These are phyloP conservation scores for Cephalopholis sonnerati DNA, from an alignment of 2,113 vertebrate species.

Conservation along the genomic window DNA sequence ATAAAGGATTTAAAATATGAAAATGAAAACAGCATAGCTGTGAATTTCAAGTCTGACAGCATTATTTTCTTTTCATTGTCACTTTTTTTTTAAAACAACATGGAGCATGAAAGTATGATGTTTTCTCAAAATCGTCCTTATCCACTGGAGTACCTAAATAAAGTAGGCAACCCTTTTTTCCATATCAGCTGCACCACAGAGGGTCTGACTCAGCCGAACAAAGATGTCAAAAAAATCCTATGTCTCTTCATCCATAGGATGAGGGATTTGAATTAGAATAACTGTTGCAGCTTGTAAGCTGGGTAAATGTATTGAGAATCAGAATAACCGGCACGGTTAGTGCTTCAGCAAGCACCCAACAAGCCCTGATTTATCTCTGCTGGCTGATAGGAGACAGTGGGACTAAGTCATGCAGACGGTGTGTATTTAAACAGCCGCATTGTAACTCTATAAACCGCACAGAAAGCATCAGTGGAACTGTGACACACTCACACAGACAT, in stretches of 20 bases:
- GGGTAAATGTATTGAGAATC: conserved; percentile 42
- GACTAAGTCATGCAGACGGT: conserved; percentile 61
- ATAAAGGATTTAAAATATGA: neutral
- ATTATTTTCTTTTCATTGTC: conserved; percentile 20
- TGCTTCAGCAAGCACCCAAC: conserved; percentile 56
- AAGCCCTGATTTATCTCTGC: conserved; percentile 73
- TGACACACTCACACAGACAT: neutral
- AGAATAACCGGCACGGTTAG: conserved; percentile 51
- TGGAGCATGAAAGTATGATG: neutral
- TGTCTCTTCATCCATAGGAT: conserved; percentile 49
- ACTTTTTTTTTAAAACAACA: neutral
- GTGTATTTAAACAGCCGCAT: conserved; percentile 58
- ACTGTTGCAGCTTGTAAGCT: conserved; percentile 37
- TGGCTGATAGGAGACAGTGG: conserved; percentile 56
- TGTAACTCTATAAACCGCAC: conserved; percentile 52
- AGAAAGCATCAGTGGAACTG: conserved; percentile 6
- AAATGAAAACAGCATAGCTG: neutral
- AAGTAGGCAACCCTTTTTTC: neutral
- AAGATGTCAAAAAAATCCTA: conserved; percentile 30
- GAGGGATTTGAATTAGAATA: conserved; percentile 60
- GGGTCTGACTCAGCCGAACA: conserved; percentile 29
- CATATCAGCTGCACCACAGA: conserved; percentile 15
- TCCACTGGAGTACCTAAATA: neutral
- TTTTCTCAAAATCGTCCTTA: conserved; percentile 3
- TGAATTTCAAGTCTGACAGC: neutral